Evolutionary conservation across 1,140 invertebrate genomes (phyloP).

Genomic region (Drepana arcuata): DNA sequence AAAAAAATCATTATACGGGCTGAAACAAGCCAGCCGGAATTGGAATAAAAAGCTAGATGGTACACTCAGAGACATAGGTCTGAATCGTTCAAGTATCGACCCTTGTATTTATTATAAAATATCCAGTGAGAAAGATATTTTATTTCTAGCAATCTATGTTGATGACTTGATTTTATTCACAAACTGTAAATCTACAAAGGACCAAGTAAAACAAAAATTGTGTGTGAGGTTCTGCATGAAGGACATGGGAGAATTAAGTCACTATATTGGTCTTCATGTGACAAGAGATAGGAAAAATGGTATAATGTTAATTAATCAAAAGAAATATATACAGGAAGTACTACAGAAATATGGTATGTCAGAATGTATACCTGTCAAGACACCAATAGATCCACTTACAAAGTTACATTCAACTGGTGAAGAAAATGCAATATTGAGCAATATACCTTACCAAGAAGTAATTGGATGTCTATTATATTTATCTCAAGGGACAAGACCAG

Average conservation of each 20-base stretch:
- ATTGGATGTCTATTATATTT: too few relatives aligned
- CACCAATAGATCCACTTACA: too few relatives aligned
- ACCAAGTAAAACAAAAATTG: conserved; percentile 3
- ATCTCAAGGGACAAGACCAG: too few relatives aligned
- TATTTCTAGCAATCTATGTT: conserved; percentile 6
- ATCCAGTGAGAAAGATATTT: conserved; percentile 1
- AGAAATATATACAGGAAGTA: conserved; percentile 9
- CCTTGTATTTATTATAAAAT: conserved; percentile 21
- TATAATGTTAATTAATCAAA: conserved; percentile 10
- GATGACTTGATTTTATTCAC: conserved; percentile 5
- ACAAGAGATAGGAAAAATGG: neutral
- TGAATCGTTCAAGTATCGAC: conserved; percentile 10
- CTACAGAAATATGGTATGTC: conserved; percentile 2
- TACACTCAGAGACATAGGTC: conserved; percentile 16
- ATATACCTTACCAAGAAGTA: too few relatives aligned
- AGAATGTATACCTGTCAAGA: conserved; percentile 7
- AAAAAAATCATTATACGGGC: conserved; percentile 52
- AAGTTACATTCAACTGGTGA: too few relatives aligned
- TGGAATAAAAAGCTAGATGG: conserved; percentile 22
- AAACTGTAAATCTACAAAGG: neutral
- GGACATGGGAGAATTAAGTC: conserved; percentile 1
- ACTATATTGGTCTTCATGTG: conserved; percentile 2
- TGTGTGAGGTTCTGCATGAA: conserved; percentile 3
- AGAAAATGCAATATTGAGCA: too few relatives aligned
- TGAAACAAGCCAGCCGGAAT: conserved; percentile 42